Percentiles rank a stretch among this genome's conserved stretches.
Evolutionary conservation across 2,113 vertebrate species (phyloP).

Genomic region (Barnardius zonarius): DNA sequence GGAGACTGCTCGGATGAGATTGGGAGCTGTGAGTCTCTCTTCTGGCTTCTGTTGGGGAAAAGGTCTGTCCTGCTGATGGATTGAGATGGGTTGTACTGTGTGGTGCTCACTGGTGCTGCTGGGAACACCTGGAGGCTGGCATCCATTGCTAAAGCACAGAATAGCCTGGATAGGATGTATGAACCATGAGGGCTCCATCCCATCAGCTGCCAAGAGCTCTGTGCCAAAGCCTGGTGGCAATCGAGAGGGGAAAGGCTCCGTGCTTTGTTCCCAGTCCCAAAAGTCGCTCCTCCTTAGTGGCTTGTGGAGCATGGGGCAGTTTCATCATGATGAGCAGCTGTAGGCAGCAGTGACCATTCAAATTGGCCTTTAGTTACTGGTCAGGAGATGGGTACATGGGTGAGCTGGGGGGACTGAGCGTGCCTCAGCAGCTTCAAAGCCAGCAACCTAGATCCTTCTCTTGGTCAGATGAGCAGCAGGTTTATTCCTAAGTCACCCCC

Average conservation of each 20-base stretch:
- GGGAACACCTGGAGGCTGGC: not conserved
- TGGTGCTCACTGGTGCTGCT: not conserved
- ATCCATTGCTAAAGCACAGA: not conserved
- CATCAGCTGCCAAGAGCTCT: not conserved
- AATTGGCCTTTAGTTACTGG: not conserved
- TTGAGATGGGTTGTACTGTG: not conserved
- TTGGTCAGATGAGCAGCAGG: not conserved
- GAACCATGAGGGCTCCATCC: not conserved
- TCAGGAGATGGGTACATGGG: not conserved
- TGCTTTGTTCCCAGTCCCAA: not conserved
- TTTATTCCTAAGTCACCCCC: not conserved
- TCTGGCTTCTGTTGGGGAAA: not conserved
- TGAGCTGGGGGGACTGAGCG: not conserved
- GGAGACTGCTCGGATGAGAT: constrained; percentile 83
- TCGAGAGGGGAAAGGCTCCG: fast-evolving
- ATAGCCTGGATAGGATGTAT: fast-evolving
- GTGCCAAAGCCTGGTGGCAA: not conserved
- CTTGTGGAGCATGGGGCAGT: not conserved
- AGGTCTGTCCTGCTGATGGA: not conserved
- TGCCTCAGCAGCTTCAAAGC: not conserved
- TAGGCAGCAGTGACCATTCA: not conserved
- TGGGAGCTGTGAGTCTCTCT: constrained; percentile 62
- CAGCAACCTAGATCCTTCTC: not conserved
- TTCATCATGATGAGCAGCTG: fast-evolving
- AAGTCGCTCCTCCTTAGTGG: fast-evolving